These are phyloP conservation scores for Trachelus troglodyta DNA, from an alignment of 2,888 invertebrate genomes.

Conservation along the genomic window DNA sequence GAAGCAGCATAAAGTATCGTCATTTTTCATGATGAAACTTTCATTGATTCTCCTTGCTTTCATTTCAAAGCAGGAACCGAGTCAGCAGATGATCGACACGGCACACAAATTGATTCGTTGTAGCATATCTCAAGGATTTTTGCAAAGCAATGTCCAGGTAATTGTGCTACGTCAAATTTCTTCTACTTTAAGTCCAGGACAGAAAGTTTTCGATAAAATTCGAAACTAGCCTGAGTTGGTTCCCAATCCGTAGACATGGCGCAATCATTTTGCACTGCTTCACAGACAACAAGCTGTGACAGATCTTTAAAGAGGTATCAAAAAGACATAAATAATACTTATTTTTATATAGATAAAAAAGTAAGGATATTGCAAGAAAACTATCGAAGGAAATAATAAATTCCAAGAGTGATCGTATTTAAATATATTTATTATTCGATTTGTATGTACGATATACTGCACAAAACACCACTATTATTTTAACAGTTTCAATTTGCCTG, in stretches of 20 bases:
- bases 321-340: not conserved
- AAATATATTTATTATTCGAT: conserved; percentile 28
- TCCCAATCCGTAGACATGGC: not conserved
- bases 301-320: not conserved
- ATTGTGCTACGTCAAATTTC: conserved; percentile 65
- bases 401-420: conserved; percentile 9
- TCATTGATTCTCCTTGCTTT: not conserved
- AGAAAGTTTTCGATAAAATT: conserved; percentile 67
- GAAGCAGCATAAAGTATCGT: not conserved
- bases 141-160: conserved; percentile 46
- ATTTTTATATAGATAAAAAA: not conserved
- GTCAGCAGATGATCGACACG: conserved; percentile 39
- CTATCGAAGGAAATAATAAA: not conserved
- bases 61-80: conserved; percentile 12
- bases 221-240: conserved; percentile 69
- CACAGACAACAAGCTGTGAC: not conserved
- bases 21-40: not conserved
- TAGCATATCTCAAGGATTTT: conserved; percentile 41
- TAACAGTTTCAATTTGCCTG: conserved; percentile 2
- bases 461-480: conserved; percentile 11
- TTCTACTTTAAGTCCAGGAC: conserved; percentile 70
- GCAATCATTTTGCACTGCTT: not conserved
- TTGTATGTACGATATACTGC: conserved; percentile 20
- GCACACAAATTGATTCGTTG: conserved; percentile 51
- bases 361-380: not conserved